Evolutionary conservation across 2,113 vertebrate genomes (phyloP).

Genomic region (Turdus rufiventris): DNA sequence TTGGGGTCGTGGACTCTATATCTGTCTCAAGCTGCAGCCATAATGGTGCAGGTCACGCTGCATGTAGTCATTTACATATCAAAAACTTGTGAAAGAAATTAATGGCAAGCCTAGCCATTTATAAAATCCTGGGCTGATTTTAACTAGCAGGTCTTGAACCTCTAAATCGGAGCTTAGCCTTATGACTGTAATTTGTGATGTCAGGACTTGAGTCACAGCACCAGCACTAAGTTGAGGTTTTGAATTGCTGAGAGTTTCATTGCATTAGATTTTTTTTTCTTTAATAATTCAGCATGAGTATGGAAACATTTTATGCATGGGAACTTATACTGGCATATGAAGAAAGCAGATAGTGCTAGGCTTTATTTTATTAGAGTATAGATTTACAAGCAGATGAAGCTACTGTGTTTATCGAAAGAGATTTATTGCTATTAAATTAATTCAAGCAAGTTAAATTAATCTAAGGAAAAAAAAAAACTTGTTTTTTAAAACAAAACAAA

Average conservation of each 20-base stretch:
- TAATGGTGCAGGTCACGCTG: not conserved
- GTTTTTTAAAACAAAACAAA: not conserved
- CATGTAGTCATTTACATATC: constrained; percentile 35
- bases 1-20: not conserved
- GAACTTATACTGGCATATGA: not conserved
- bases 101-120: not conserved
- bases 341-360: not conserved
- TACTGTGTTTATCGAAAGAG: not conserved
- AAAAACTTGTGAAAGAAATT: constrained; percentile 25
- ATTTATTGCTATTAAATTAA: not conserved
- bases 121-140: constrained; percentile 8
- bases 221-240: not conserved
- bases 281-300: not conserved
- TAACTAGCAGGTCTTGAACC: constrained; percentile 24
- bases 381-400: not conserved
- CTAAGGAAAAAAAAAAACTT: not conserved
- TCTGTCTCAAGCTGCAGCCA: not conserved
- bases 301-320: not conserved
- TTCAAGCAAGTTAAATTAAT: not conserved
- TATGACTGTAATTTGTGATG: not conserved
- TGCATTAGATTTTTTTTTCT: not conserved
- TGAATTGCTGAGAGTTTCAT: not conserved
- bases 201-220: not conserved
- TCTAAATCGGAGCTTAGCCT: constrained; percentile 1
- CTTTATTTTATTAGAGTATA: not conserved